phyloP scores from a whole-genome alignment of 2,888 invertebrate genomes.

The Keiferia lycopersicella region DNA sequence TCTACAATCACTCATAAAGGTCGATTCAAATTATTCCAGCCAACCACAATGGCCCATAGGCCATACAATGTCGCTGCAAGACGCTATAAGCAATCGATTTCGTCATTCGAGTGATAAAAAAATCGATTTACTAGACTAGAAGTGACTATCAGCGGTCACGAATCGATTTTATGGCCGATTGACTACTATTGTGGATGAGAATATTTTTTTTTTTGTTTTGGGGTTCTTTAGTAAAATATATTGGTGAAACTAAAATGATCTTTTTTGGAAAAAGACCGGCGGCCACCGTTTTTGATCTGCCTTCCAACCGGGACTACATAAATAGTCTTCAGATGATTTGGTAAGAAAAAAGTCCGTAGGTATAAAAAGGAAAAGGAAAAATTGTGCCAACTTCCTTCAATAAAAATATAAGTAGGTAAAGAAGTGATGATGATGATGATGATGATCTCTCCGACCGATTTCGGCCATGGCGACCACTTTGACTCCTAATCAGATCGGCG shows the following conservation, averaged over 20 bases:
- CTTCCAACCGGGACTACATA: too few species aligned
- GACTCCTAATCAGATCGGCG: too few species aligned
- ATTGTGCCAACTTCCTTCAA: too few species aligned
- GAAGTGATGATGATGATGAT: too few species aligned
- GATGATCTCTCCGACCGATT: too few species aligned
- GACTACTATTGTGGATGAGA: slow-evolving; percentile 55
- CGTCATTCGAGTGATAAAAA: slow-evolving; percentile 56
- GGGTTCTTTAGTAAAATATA: slow-evolving; percentile 23
- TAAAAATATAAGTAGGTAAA: too few species aligned
- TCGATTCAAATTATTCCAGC: slow-evolving; percentile 21
- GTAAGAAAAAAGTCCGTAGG: too few species aligned
- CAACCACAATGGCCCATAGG: slow-evolving; percentile 45
- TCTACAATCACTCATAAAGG: slow-evolving; percentile 15
- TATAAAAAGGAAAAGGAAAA: too few species aligned
- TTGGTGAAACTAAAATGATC: neutral
- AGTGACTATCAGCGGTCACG: slow-evolving; percentile 59
- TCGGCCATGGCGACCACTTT: too few species aligned
- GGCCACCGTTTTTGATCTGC: neutral
- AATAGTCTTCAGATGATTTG: too few species aligned
- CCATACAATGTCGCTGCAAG: slow-evolving; percentile 57
- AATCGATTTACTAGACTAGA: slow-evolving; percentile 62
- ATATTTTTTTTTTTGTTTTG: slow-evolving; percentile 47
- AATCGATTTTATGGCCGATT: slow-evolving; percentile 66
- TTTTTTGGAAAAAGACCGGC: neutral
- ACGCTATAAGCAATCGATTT: slow-evolving; percentile 55